These are phyloP conservation scores for Numenius arquata DNA, from an alignment of 2,113 vertebrate genomes.

Conservation along the genomic window DNA sequence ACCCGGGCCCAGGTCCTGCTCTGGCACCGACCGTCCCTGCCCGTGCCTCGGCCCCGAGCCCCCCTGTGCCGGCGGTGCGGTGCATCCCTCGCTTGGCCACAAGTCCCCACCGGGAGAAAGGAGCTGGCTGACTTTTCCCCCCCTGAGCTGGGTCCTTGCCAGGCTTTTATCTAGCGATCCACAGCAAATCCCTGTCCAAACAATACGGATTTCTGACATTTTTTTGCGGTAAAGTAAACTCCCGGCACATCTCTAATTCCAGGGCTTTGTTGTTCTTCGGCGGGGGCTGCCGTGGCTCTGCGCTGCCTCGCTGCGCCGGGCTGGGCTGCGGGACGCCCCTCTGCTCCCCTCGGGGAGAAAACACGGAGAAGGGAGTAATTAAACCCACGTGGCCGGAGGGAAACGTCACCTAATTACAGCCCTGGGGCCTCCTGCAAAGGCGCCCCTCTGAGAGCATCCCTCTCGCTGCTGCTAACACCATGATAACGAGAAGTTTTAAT, in stretches of 20 bases:
- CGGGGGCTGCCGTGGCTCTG: not conserved
- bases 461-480: not conserved
- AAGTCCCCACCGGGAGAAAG: not conserved
- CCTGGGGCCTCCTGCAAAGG: not conserved
- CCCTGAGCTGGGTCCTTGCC: not conserved
- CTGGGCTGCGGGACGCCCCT: not conserved
- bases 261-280: slow-evolving; percentile 54
- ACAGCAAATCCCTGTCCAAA: slow-evolving; percentile 64
- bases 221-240: slow-evolving; percentile 60
- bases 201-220: slow-evolving; percentile 63
- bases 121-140: not conserved
- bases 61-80: fast-evolving
- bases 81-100: not conserved
- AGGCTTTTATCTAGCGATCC: slow-evolving; percentile 56
- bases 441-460: not conserved
- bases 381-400: not conserved
- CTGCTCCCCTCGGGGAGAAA: not conserved
- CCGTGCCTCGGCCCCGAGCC: fast-evolving
- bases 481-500: not conserved
- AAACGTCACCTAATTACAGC: not conserved
- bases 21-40: fast-evolving
- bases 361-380: not conserved
- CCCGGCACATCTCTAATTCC: slow-evolving; percentile 52
- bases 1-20: not conserved
- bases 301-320: not conserved